Evolutionary conservation across 1,140 invertebrate species (phyloP), one percentile per base, ranked within the genome.

Genomic region (Leguminivora glycinivorella): DNA sequence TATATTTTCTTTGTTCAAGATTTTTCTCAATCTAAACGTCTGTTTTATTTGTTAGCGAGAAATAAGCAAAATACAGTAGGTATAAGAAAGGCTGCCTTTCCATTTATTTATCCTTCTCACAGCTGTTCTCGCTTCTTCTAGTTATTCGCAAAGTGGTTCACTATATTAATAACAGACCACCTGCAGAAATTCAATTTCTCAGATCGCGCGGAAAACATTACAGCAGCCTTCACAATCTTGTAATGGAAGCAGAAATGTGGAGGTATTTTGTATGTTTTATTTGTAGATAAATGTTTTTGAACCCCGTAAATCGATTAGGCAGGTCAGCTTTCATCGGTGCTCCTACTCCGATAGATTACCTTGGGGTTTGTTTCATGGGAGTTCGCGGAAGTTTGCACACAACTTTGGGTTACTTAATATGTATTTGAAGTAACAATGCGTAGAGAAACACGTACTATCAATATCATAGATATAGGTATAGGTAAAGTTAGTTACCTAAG

Each of bases 251-350:
- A 19, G 68, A 58, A 69, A 63, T 58, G 19, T 12, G 58, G 72
- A 56, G 75, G 72, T 81, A 76, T 80, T 79, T 34, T 31, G 25
- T 63, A 63, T 63, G 25, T 78, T 80, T 75, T 75, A 72, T 73
- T 75, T 79, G 75, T 82, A 81, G 75, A 81, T 73, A 83, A 79
- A 80, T 74, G 80, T 82, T 85, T 84, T 79, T 69, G 71, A 73
- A 72, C 72, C 71, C 58, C 74, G 75, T 85, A 88, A 85, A 88
- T 84, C 83, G 82, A 86, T 88, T 85, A 82, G 82, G 81, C 73
- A 78, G 79, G 80, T 75, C 80, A 77, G 81, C 77, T 85, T 84
- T 86, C 79, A 76, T 78, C 82, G 80, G 77, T 73, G 75, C 70
- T 66, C 60, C 74, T 86, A 83, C 81, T 84, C 73, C 66, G 72